phyloP scores from a whole-genome alignment of 2,888 invertebrate genomes.

The Cantharis rustica region DNA sequence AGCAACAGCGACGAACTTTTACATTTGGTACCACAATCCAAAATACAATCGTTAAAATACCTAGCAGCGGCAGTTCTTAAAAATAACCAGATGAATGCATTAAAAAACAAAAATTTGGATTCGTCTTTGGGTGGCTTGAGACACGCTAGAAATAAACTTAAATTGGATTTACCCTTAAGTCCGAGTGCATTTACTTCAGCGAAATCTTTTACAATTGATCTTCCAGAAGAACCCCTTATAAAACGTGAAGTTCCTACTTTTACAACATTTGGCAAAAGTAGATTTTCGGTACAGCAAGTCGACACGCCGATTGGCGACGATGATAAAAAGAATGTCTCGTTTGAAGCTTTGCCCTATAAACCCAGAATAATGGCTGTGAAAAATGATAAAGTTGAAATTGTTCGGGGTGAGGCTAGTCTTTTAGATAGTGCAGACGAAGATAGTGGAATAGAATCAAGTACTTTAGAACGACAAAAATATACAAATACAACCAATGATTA shows the following conservation, averaged over 20 bases:
- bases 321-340: conserved; percentile 50
- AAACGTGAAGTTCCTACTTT: conserved; percentile 60
- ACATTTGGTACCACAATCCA: conserved; percentile 4
- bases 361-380: conserved; percentile 49
- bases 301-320: conserved; percentile 50
- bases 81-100: conserved; percentile 34
- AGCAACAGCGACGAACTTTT: conserved; percentile 35
- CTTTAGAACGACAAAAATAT: conserved; percentile 58
- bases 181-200: conserved; percentile 55
- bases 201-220: conserved; percentile 53
- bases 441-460: conserved; percentile 69
- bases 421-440: conserved; percentile 69
- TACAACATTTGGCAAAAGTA: conserved; percentile 64
- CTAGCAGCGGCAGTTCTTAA: conserved; percentile 48
- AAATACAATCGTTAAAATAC: conserved; percentile 46
- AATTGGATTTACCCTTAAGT: conserved; percentile 69
- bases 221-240: conserved; percentile 58
- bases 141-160: conserved; percentile 73
- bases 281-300: conserved; percentile 55
- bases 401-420: conserved; percentile 63
- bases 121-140: conserved; percentile 67
- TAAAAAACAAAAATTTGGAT: conserved; percentile 33
- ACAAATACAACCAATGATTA: conserved; percentile 9
- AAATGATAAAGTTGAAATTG: conserved; percentile 41
- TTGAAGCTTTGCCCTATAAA: conserved; percentile 54